phyloP scores from a whole-genome alignment of 1,140 invertebrate species.

The Sitophilus oryzae region DNA sequence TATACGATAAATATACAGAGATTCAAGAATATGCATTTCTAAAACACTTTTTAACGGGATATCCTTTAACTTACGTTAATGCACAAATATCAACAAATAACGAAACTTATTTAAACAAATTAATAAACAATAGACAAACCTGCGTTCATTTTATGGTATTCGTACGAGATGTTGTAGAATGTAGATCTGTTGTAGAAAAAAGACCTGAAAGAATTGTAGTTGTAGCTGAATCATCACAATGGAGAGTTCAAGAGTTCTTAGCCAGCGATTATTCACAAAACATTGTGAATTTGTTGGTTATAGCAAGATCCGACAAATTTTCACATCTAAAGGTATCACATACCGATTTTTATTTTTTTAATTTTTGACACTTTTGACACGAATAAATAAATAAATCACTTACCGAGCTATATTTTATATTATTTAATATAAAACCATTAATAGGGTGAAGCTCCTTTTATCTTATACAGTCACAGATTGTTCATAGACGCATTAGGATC shows the following conservation, averaged over 20 bases:
- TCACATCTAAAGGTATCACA: slow-evolving; percentile 9
- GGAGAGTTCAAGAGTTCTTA: slow-evolving; percentile 64
- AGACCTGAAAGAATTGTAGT: slow-evolving; percentile 57
- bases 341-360: neutral
- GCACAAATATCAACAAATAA: slow-evolving; percentile 48
- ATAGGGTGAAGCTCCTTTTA: slow-evolving; percentile 51
- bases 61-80: slow-evolving; percentile 53
- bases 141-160: slow-evolving; percentile 61
- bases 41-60: slow-evolving; percentile 52
- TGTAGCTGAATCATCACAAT: slow-evolving; percentile 59
- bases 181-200: slow-evolving; percentile 52
- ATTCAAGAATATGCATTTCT: slow-evolving; percentile 50
- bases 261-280: slow-evolving; percentile 52
- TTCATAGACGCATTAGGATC: slow-evolving; percentile 62
- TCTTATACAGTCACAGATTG: slow-evolving; percentile 64
- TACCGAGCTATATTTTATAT: slow-evolving; percentile 5
- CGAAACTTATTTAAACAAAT: slow-evolving; percentile 19
- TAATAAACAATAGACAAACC: slow-evolving; percentile 34
- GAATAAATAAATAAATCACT: slow-evolving; percentile 1
- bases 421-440: no score
- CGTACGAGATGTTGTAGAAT: slow-evolving; percentile 53
- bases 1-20: slow-evolving; percentile 55
- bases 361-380: slow-evolving; percentile 2
- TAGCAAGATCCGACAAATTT: slow-evolving; percentile 47
- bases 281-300: slow-evolving; percentile 61